A percentile compares a stretch with the other conserved stretches of the same genome.
Evolutionary conservation across 2,888 invertebrate genomes (phyloP).

Genomic region (Acrocyrtus sp.): DNA sequence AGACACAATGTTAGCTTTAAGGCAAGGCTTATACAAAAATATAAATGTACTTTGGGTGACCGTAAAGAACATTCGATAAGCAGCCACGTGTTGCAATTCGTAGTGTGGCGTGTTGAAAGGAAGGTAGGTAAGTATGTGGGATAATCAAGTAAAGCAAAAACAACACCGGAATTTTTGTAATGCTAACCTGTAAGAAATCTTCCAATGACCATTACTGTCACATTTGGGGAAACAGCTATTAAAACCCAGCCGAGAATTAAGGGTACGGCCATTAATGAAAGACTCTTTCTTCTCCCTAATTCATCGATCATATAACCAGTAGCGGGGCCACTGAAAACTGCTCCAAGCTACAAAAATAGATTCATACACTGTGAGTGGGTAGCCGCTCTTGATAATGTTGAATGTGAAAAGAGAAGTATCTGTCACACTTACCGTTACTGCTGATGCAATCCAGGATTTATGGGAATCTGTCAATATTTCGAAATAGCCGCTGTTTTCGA

Average conservation of each 20-base stretch:
- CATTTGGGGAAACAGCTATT: conserved; percentile 63
- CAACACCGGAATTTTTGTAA: background rate
- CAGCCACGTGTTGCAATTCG: too few relatives aligned
- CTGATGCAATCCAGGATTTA: conserved; percentile 71
- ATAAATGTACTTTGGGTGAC: too few relatives aligned
- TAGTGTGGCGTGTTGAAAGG: too few relatives aligned
- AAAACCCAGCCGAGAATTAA: conserved; percentile 66
- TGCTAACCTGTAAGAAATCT: conserved; percentile 64
- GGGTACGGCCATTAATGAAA: conserved; percentile 63
- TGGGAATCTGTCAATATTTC: conserved; percentile 67
- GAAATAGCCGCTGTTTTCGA: conserved; percentile 32
- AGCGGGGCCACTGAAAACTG: conserved; percentile 52
- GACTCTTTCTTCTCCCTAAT: conserved; percentile 49
- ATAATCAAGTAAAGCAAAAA: background rate
- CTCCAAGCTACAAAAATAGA: conserved; percentile 38
- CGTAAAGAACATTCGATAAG: too few relatives aligned
- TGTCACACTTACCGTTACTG: conserved; percentile 65
- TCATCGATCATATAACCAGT: conserved; percentile 52
- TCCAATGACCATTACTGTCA: conserved; percentile 68
- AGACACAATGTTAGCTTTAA: background rate
- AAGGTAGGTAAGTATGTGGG: too few relatives aligned
- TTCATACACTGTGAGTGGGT: background rate
- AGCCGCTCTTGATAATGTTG: background rate
- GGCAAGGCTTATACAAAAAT: too few relatives aligned
- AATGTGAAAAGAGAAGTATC: background rate